Evolutionary conservation across 2,888 invertebrate genomes (phyloP), one percentile per base, ranked within the genome.

Genomic region (Temnothorax rugatulus): DNA sequence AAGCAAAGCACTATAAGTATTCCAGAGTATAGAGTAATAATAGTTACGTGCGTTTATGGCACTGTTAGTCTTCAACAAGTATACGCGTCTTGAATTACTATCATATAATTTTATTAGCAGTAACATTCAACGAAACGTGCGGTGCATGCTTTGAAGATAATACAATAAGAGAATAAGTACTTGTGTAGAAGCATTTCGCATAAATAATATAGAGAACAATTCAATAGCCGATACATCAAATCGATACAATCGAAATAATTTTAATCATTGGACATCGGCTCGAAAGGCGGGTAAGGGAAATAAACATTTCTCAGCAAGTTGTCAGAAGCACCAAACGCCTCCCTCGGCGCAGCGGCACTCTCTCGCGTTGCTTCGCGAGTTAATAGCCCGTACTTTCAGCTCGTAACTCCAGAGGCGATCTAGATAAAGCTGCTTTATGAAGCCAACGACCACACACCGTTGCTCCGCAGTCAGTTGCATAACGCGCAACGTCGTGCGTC

Each of bases 351-450:
- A 64, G 66, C 71, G 59, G 76, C 71, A 71, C 75, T 84, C 75
- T 84, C 84, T 57, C 86, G 63, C 83, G 75, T 73, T 77, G 84
- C 74, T 86, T 87, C 81, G 87, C 83, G 87, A 92, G 88, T 92
- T 93, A 93, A 93, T 92, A 92, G 90, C 85, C 87, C 84, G 90
- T 92, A 90, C 91, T 91, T 91, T 90, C 79, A 87, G 85, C 84
- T 84, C 90, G 88, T 91, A 92, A 91, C 91, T 91, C 84, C 52
- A 69, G 76, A 76, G 86, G 84, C 90, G 89, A 91, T 92, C 91
- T 86, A 91, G 92, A 93, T 92, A 92, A 90, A 91, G 90, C 89
- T 91, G 84, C 88, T 92, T 91, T 89, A 92, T 91, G 90, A 92
- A 90, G 84, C 86, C 81, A 18, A 77, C 77, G 71, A 69, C 79